phyloP scores from a whole-genome alignment of 2,888 invertebrate species.

The Tuta absoluta region DNA sequence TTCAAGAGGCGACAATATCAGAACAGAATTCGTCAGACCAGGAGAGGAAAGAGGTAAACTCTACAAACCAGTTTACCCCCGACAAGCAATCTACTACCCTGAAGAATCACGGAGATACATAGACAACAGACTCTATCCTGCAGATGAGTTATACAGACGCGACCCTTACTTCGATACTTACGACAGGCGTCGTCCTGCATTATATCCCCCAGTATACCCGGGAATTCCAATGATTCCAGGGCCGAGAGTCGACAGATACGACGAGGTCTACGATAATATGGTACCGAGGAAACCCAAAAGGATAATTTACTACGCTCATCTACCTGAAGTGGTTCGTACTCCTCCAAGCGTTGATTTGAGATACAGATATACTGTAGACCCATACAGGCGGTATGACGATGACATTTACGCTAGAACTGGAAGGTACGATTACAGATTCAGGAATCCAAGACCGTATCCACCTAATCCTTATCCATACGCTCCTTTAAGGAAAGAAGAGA shows the following conservation, averaged over 20 bases:
- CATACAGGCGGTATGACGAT: slow-evolving; percentile 70
- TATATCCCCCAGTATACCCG: slow-evolving; percentile 5
- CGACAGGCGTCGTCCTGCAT: slow-evolving; percentile 52
- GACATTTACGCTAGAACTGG: slow-evolving; percentile 65
- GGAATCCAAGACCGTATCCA: slow-evolving; percentile 41
- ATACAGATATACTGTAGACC: slow-evolving; percentile 75
- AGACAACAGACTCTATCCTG: slow-evolving; percentile 64
- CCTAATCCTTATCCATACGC: slow-evolving; percentile 60
- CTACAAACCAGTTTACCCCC: slow-evolving; percentile 70
- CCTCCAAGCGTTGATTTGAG: slow-evolving; percentile 81
- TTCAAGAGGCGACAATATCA: slow-evolving; percentile 65
- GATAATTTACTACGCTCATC: slow-evolving; percentile 86
- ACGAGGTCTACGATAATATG: slow-evolving; percentile 67
- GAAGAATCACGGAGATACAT: slow-evolving; percentile 72
- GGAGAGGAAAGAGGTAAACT: slow-evolving; percentile 60
- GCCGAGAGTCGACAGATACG: slow-evolving; percentile 68
- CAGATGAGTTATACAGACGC: slow-evolving; percentile 68
- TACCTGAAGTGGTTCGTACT: slow-evolving; percentile 85
- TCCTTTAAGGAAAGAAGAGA: slow-evolving; percentile 70
- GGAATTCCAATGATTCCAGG: slow-evolving; percentile 33
- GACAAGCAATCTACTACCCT: slow-evolving; percentile 75
- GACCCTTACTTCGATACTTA: slow-evolving; percentile 70
- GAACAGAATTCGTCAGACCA: slow-evolving; percentile 74
- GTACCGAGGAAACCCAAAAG: slow-evolving; percentile 79
- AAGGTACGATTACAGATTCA: slow-evolving; percentile 73